Evolutionary conservation across 1,140 invertebrate genomes (phyloP), one percentile per base, ranked within the genome.

Genomic region (Lordiphosa stackelbergi): DNA sequence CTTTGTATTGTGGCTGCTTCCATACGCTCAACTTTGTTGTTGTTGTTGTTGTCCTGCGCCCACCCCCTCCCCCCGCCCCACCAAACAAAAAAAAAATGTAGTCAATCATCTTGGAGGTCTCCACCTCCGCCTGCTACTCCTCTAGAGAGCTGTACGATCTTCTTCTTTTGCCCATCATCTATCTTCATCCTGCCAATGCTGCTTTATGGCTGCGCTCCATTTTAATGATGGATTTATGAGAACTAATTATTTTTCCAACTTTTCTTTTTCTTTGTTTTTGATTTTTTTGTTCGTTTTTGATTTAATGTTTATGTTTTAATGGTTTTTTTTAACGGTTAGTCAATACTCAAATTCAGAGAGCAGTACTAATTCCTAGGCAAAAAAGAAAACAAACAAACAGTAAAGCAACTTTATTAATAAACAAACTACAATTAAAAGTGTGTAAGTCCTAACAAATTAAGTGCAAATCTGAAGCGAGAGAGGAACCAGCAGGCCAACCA

Each of bases 271-370:
- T 45, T 74, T 59, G 41, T 53, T 43, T 62, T 73, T 62, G 37
- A 47, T 53, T 56, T 19, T 19, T 56, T 47, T 57, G 61, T 52
- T 57, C 41, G 46, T 58, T 40, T 45, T 35, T 34, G 19, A 16
- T 53, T 16, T 53, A 5, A 2, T 16, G 16, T 16, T 38, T 16
- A 10, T 48, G 19, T 53, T 62, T 37, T 34, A 22, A 13, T 19
- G 12, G 9, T 24, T 45, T 41, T 19, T 22, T 41, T 22, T 24
- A 13, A 31, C 13, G 8, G 11, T 28, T 38, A 85, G 81, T 85
- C 74, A 85, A 81, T 78, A 81, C 75, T 85, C 75, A 85, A 85
- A 78, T 55, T 83, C 71, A 70, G 81, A 85, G 69, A 75, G 69
- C 64, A 85, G 81, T 85, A 70, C 69, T 75, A 85, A 85, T 60